Conservation (phyloP, 1,140 invertebrate genomes). For the Aleiodes sp. region DNA sequence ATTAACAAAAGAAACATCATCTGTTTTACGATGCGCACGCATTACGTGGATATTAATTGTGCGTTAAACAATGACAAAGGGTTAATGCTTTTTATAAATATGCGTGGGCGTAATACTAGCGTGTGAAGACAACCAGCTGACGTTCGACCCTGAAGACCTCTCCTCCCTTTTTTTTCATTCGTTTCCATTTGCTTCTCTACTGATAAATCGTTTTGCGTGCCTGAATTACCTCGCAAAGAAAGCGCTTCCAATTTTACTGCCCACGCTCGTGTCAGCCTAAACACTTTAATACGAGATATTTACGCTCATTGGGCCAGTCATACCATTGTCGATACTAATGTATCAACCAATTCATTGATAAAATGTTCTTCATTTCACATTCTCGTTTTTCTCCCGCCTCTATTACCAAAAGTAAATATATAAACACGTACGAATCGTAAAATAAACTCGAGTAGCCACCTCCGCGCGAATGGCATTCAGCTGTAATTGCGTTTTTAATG, state of each 20-base stretch:
- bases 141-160: constrained; percentile 23
- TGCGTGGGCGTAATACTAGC: constrained; percentile 43
- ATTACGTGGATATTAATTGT: constrained; percentile 53
- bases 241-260: not conserved
- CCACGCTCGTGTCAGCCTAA: not conserved
- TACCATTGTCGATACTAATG: constrained; percentile 6
- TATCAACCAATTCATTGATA: not conserved
- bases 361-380: not conserved
- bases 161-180: no score
- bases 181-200: no score
- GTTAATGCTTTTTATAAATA: constrained; percentile 23
- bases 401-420: constrained; percentile 7
- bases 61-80: constrained; percentile 39
- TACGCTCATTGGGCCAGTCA: not conserved
- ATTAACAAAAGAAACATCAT: not conserved
- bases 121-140: constrained; percentile 48
- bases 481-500: constrained; percentile 59
- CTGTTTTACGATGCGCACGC: not conserved
- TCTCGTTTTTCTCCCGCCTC: no score
- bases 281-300: constrained; percentile 3
- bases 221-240: constrained; percentile 9
- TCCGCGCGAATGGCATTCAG: constrained; percentile 51
- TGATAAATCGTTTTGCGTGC: constrained; percentile 1
- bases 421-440: not conserved
- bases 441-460: constrained; percentile 34